These are phyloP conservation scores for Cairina moschata DNA, from an alignment of 2,113 vertebrate genomes.

Conservation along the genomic window DNA sequence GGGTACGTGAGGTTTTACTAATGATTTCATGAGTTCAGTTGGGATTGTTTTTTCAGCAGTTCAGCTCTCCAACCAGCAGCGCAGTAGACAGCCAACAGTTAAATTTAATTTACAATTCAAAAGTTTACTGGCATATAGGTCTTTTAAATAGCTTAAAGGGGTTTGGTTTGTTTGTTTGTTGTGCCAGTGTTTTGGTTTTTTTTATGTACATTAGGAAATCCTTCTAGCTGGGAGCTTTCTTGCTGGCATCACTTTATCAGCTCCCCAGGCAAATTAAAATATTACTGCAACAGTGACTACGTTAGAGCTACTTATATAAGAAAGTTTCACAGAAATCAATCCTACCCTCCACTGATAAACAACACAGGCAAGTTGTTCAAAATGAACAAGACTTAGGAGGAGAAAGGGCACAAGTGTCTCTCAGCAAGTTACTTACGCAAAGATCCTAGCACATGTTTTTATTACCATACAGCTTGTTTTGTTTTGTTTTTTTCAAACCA, in stretches of 20 bases:
- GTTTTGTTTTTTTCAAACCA: neutral
- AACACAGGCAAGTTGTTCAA: neutral
- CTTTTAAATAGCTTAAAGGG: neutral
- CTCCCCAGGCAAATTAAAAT: neutral
- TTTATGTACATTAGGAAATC: neutral
- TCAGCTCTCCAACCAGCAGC: neutral
- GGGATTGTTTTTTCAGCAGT: neutral
- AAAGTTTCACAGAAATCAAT: neutral
- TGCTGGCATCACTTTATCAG: fast-evolving
- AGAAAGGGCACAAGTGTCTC: neutral
- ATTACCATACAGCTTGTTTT: neutral
- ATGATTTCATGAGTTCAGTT: neutral
- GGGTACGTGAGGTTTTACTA: neutral
- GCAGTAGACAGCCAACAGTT: neutral
- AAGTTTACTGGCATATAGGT: neutral
- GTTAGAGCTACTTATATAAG: neutral
- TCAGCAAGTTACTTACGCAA: neutral
- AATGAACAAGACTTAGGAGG: neutral
- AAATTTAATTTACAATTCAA: neutral
- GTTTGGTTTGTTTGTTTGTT: neutral
- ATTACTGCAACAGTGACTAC: neutral
- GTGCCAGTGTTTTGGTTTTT: neutral
- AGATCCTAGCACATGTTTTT: neutral
- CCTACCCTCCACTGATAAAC: neutral
- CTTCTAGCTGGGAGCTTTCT: neutral